phyloP scores from a whole-genome alignment of 2,888 invertebrate genomes.

The Stenurella melanura region DNA sequence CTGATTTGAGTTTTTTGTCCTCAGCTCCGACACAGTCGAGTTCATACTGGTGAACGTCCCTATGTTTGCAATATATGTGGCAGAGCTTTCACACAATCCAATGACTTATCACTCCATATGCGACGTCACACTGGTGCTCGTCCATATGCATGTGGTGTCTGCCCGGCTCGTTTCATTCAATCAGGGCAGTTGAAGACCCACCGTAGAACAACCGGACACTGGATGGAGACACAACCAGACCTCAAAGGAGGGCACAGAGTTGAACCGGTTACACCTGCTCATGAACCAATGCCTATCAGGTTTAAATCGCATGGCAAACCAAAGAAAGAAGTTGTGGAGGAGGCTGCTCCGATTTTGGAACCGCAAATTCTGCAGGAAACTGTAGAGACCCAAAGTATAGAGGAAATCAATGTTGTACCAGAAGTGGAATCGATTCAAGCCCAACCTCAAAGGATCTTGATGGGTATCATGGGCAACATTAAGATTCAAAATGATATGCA shows the following conservation, averaged over 20 bases:
- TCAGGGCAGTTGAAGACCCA: conserved; percentile 78
- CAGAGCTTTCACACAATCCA: conserved; percentile 81
- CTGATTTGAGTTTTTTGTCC: neutral
- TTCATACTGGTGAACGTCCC: conserved; percentile 73
- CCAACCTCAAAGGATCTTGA: conserved; percentile 60
- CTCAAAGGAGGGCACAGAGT: conserved; percentile 72
- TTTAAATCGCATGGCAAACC: conserved; percentile 70
- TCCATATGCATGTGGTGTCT: conserved; percentile 80
- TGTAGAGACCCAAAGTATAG: conserved; percentile 26
- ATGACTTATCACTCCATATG: conserved; percentile 82
- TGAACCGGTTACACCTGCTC: conserved; percentile 70
- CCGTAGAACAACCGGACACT: conserved; percentile 78
- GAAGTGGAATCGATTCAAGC: conserved; percentile 46
- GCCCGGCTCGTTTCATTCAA: conserved; percentile 82
- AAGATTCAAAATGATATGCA: conserved; percentile 61
- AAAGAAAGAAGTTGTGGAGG: conserved; percentile 49
- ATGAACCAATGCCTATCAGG: conserved; percentile 70
- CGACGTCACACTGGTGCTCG: conserved; percentile 82
- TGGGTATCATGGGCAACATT: conserved; percentile 65
- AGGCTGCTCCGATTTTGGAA: conserved; percentile 1
- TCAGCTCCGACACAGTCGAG: conserved; percentile 72
- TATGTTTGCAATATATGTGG: conserved; percentile 72
- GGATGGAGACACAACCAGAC: conserved; percentile 72
- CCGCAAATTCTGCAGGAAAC: conserved; percentile 10
- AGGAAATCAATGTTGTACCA: conserved; percentile 17